phyloP scores from a whole-genome alignment of 1,140 invertebrate species.

The roundworm (Caenorhabditis elegans) region DNA sequence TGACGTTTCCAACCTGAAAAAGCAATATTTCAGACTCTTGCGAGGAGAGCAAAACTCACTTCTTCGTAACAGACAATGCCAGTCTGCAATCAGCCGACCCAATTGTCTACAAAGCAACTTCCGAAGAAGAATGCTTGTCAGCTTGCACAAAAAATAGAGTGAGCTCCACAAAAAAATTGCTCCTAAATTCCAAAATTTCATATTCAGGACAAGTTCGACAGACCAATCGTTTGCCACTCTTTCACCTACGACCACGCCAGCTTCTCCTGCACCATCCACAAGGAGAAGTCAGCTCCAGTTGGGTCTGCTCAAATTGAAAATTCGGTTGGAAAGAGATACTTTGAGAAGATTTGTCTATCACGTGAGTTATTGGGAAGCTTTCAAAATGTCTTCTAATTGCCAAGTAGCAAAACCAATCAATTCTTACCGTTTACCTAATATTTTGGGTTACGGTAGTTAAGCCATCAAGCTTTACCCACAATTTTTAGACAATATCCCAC shows the following conservation, averaged over 20 bases:
- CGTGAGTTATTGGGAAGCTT: conserved; percentile 43
- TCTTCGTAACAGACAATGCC: conserved; percentile 51
- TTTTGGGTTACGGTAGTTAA: too few species aligned
- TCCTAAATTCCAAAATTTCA: neutral
- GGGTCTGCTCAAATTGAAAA: conserved; percentile 25
- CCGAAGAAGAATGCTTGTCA: conserved; percentile 49
- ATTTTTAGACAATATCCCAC: conserved; percentile 55
- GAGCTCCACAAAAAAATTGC: neutral
- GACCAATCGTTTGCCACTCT: conserved; percentile 46
- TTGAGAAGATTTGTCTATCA: conserved; percentile 63
- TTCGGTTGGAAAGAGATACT: conserved; percentile 54
- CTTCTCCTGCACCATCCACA: conserved; percentile 49
- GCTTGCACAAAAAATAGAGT: conserved; percentile 48
- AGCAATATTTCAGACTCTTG: conserved; percentile 39
- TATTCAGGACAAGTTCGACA: conserved; percentile 48
- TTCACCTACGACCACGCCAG: conserved; percentile 50
- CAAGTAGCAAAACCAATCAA: too few species aligned
- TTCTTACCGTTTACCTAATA: too few species aligned
- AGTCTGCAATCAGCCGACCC: conserved; percentile 19
- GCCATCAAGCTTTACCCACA: neutral
- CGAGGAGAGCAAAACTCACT: conserved; percentile 46
- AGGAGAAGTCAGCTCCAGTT: conserved; percentile 41
- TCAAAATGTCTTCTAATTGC: neutral
- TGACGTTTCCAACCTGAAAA: too few species aligned
- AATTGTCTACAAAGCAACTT: conserved; percentile 41